Conservation (phyloP, 2,888 invertebrate genomes). For the Seira sanloemensis region DNA sequence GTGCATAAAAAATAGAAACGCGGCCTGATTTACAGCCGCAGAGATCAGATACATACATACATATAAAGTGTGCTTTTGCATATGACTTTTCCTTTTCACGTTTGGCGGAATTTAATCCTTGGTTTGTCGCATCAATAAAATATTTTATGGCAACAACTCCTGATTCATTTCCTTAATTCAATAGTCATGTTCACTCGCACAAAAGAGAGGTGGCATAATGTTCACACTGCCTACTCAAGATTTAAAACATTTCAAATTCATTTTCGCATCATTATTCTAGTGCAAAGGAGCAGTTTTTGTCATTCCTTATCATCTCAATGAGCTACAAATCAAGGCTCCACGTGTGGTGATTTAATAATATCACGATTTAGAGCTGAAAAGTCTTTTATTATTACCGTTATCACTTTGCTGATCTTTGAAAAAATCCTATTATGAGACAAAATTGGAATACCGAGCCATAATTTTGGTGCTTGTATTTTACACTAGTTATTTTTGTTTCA, state of each 20-base stretch:
- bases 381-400: background rate
- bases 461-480: too few species aligned
- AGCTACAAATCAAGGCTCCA: too few species aligned
- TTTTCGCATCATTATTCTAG: too few species aligned
- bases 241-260: background rate
- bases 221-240: background rate
- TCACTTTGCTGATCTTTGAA: conserved; percentile 6
- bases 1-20: too few species aligned
- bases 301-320: too few species aligned
- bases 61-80: too few species aligned
- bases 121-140: conserved; percentile 19
- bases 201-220: background rate
- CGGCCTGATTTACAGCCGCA: too few species aligned
- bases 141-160: conserved; percentile 30
- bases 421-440: conserved; percentile 15
- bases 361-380: background rate
- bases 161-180: conserved; percentile 44
- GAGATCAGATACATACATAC: too few species aligned
- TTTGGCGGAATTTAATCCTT: too few species aligned
- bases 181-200: conserved; percentile 27
- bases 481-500: background rate
- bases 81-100: too few species aligned
- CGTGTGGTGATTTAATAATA: conserved; percentile 39
- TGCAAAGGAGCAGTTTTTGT: too few species aligned
- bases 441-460: too few species aligned